Base-by-base conservation (phyloP, 2,888 invertebrate species). In the Drosophila bunnanda region DNA sequence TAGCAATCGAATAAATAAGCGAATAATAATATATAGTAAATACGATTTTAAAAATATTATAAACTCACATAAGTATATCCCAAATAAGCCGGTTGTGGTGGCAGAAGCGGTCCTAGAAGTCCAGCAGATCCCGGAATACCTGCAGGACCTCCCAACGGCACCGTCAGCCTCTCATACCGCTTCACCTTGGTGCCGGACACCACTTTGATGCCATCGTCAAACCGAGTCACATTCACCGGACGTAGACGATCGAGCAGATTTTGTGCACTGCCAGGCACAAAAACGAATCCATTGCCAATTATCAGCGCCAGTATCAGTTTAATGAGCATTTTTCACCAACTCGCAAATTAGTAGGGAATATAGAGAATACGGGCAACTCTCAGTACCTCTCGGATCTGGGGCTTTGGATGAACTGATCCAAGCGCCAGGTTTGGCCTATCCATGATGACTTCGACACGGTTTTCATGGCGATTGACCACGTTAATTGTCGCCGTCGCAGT, bases 101-200 rank as follows among this genome's bases (percentile, higher is more conserved):
- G 76, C 1, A 87, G n/a, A 1, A 86, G 66, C 0, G 90, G 82
- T n/a, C 77, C 79, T 6, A 84, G 54, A 6, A 89, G 50, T 5
- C 74, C 89, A 8, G 81, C 76, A 2, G 73, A 61, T 20, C 73
- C 82, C 5, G 77, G 61, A 6, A 79, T 78, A 22, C 75, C 70
- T 1, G 74, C 69, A n/a, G 76, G 65, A 52, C 88, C 75, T 4
- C 80, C 87, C 34, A 91, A 62, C 0, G 92, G 91, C 32, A 92
- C 82, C 0, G 91, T 85, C 36, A 92, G 64, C 0, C 91, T 84
- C 20, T 91, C 92, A 59, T 88, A 90, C 22, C 92, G 88, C 61
- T 91, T 91, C 39, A 91, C 92, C 75, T 92, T 92, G 25, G 90
- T 90, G 50, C 92, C 92, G 50, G 91, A 88, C 10, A 91, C 89